Conservation (phyloP, 2,113 vertebrate species). For the Anhinga anhinga region DNA sequence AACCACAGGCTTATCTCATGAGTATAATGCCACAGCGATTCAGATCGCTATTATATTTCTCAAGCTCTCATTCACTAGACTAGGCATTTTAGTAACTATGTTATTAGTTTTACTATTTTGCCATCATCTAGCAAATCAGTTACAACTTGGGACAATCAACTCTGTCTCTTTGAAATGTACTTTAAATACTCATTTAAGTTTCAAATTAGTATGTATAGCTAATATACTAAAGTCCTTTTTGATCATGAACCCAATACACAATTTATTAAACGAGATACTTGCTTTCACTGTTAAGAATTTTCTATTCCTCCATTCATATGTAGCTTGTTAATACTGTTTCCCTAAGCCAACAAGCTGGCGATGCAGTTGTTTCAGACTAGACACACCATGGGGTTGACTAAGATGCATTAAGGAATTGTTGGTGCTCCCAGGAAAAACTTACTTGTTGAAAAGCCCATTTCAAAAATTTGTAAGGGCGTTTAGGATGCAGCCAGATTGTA, state of each 20-base stretch:
- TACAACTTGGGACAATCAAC: background rate
- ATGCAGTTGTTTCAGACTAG: background rate
- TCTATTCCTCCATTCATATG: background rate
- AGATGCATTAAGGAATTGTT: background rate
- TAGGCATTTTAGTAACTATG: background rate
- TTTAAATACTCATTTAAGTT: background rate
- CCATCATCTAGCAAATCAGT: background rate
- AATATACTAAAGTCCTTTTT: background rate
- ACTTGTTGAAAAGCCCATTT: conserved; percentile 13
- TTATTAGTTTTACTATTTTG: background rate
- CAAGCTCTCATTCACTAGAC: background rate
- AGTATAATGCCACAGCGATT: background rate
- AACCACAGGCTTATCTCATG: background rate
- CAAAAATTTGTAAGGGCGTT: conserved; percentile 3
- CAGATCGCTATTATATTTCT: background rate
- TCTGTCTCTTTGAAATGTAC: background rate
- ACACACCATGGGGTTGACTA: background rate
- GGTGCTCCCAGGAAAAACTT: background rate
- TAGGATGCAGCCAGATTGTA: conserved; percentile 16
- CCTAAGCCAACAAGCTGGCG: background rate
- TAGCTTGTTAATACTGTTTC: background rate
- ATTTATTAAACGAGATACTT: background rate
- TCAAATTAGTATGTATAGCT: background rate
- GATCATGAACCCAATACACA: background rate
- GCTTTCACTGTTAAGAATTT: background rate